Base-by-base conservation (phyloP, 2,888 invertebrate species). In the Azorinus chamasolen region DNA sequence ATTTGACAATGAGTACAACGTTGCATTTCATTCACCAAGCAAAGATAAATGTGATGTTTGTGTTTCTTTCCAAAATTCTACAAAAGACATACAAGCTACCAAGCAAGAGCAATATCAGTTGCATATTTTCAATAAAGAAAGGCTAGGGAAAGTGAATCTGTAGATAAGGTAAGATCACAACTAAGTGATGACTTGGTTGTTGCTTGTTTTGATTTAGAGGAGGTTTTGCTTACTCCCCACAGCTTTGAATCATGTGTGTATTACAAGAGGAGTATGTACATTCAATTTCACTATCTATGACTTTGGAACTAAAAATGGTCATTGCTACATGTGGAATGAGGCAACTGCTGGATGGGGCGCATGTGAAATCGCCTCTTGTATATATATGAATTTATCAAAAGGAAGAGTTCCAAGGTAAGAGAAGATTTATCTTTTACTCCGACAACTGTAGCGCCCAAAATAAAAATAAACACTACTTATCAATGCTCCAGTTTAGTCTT, bases 191-290 rank as follows among this genome's bases (percentile, higher is more conserved):
- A n/a, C n/a, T n/a, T n/a, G n/a, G n/a, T n/a, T n/a, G n/a, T n/a
- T n/a, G n/a, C n/a, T n/a, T n/a, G n/a, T n/a, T 62, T 70, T 70
- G 70, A 70, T 27, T 32, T 70, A 22, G 39, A 70, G 27, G n/a
- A 70, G 22, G 25, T 70, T 39, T 24, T 69, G 10, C 39, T 54
- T 1, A 61, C 69, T 16, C 69, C 69, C 1, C 53, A 37, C 12
- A 24, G 39, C 18, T 55, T 54, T 55, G 46, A 73, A 39, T 54
- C 37, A 16, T 51, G 55, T 16, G 2, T 76, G 0, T 76, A 66
- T 37, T 76, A 66, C 18, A 71, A 71, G 22, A 51, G 69, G n/a
- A 2, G 53, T 2, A 24, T 68, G 16, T 51, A 41, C 20, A 59
- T 68, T 24, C 22, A 69, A 69, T 25, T 69, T 69, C 20, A 68